These are phyloP conservation scores for Oreochromis spilurus DNA, from an alignment of 2,113 vertebrate genomes.

Conservation along the genomic window DNA sequence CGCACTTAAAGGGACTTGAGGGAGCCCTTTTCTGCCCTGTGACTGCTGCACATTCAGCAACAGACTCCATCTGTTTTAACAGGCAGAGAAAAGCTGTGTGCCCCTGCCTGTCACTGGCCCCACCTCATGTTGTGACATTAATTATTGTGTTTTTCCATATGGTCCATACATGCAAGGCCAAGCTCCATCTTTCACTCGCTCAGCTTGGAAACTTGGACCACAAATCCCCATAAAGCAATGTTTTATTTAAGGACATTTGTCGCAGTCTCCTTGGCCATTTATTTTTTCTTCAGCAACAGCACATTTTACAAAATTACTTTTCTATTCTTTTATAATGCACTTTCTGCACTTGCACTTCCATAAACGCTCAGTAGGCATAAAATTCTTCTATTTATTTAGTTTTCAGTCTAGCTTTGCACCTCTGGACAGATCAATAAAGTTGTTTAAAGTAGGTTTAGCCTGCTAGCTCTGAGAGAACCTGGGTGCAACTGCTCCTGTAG, in stretches of 20 bases:
- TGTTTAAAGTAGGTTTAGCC: constrained; percentile 65
- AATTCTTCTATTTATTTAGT: constrained; percentile 59
- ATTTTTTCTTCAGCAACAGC: constrained; percentile 54
- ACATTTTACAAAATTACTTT: constrained; percentile 58
- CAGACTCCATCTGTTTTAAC: constrained; percentile 64
- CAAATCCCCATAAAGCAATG: constrained; percentile 55
- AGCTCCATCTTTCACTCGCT: constrained; percentile 61
- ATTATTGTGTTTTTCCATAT: constrained; percentile 73
- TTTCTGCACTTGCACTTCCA: constrained; percentile 61
- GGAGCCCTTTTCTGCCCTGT: constrained; percentile 24
- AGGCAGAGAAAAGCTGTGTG: constrained; percentile 58
- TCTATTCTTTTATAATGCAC: constrained; percentile 51
- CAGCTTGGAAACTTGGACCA: constrained; percentile 59
- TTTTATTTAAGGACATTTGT: constrained; percentile 67
- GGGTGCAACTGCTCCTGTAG: constrained; percentile 65
- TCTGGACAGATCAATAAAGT: constrained; percentile 69
- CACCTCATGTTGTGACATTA: constrained; percentile 70
- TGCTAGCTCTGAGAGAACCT: constrained; percentile 61
- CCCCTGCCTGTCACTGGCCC: constrained; percentile 56
- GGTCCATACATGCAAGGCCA: constrained; percentile 65
- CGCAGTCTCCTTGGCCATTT: constrained; percentile 42
- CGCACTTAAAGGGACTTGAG: constrained; percentile 17
- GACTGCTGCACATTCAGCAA: constrained; percentile 43
- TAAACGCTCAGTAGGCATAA: constrained; percentile 65
- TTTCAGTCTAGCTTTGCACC: constrained; percentile 69